Evolutionary conservation across 1,140 invertebrate genomes (phyloP).

Genomic region (Lordiphosa collinella): DNA sequence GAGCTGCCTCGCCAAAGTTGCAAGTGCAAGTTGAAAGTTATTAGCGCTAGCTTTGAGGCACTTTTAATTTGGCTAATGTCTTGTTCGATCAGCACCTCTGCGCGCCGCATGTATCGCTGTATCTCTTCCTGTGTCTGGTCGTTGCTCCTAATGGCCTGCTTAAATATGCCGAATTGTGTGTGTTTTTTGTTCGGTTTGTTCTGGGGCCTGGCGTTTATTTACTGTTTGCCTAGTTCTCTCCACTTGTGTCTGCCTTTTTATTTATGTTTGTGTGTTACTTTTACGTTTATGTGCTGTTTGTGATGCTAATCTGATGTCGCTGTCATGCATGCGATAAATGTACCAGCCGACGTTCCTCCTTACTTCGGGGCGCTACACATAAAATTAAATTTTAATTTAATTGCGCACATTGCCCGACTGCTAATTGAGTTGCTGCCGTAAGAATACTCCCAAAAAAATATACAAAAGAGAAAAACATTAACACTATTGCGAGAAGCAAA

Average conservation of each 20-base stretch:
- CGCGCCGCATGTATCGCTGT: slow-evolving; percentile 3
- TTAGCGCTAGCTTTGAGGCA: slow-evolving; percentile 51
- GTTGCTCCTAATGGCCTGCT: slow-evolving; percentile 50
- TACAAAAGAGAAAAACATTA: slow-evolving; percentile 17
- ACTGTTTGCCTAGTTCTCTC: slow-evolving; percentile 62
- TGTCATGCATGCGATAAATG: slow-evolving; percentile 75
- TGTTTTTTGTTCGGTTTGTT: slow-evolving; percentile 4
- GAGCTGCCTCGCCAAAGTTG: slow-evolving; percentile 31
- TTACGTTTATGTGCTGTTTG: slow-evolving; percentile 77
- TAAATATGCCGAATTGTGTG: slow-evolving; percentile 57
- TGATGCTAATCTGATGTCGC: slow-evolving; percentile 72
- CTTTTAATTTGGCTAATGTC: slow-evolving; percentile 63
- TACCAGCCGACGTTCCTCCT: background rate
- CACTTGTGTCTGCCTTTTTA: slow-evolving; percentile 8
- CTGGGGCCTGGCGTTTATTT: slow-evolving; percentile 50
- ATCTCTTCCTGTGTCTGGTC: slow-evolving; percentile 40
- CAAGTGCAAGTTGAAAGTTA: slow-evolving; percentile 53
- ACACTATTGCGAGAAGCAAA: slow-evolving; percentile 45
- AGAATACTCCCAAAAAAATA: slow-evolving; percentile 9
- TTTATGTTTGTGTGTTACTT: slow-evolving; percentile 60
- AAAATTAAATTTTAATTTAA: slow-evolving; percentile 77
- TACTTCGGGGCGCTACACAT: slow-evolving; percentile 48
- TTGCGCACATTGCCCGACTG: slow-evolving; percentile 63
- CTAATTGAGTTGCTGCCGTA: slow-evolving; percentile 58
- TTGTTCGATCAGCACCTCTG: background rate